These are phyloP conservation scores for Polymixis flavicincta DNA, from an alignment of 2,888 invertebrate genomes.

Conservation along the genomic window DNA sequence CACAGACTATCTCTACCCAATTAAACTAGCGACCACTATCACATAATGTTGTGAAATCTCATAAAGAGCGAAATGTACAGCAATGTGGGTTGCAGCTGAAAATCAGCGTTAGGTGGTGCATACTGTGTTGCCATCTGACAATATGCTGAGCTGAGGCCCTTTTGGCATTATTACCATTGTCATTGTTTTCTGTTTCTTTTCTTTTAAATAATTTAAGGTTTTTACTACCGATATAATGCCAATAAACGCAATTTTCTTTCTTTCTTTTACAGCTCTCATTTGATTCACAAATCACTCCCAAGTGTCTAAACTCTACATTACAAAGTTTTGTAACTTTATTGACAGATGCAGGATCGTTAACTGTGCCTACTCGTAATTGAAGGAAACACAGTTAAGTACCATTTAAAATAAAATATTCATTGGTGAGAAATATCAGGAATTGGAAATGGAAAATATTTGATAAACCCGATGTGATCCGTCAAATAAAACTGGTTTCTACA, in stretches of 20 bases:
- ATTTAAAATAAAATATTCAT: constrained; percentile 18
- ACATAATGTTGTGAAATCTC: neutral
- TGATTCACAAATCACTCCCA: constrained; percentile 23
- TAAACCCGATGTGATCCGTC: constrained; percentile 35
- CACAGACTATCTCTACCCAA: neutral
- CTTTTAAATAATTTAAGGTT: too few species aligned
- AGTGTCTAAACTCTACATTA: neutral
- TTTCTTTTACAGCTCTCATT: neutral
- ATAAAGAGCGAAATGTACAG: constrained; percentile 7
- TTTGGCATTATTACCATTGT: too few species aligned
- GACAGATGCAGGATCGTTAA: constrained; percentile 7
- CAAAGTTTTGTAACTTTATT: constrained; percentile 15
- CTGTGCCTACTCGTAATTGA: neutral
- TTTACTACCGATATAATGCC: too few species aligned
- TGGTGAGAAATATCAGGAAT: constrained; percentile 8
- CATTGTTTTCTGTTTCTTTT: too few species aligned
- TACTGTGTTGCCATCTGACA: too few species aligned
- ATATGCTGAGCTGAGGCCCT: too few species aligned
- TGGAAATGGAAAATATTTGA: constrained; percentile 10
- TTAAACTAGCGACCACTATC: neutral
- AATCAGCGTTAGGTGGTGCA: too few species aligned
- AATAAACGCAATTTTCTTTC: too few species aligned
- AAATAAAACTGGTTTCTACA: constrained; percentile 3
- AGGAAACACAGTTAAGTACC: too few species aligned
- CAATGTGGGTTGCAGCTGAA: too few species aligned